These are phyloP conservation scores for Rhinichthys osculus DNA, from an alignment of 2,797 vertebrate genomes.

Conservation along the genomic window DNA sequence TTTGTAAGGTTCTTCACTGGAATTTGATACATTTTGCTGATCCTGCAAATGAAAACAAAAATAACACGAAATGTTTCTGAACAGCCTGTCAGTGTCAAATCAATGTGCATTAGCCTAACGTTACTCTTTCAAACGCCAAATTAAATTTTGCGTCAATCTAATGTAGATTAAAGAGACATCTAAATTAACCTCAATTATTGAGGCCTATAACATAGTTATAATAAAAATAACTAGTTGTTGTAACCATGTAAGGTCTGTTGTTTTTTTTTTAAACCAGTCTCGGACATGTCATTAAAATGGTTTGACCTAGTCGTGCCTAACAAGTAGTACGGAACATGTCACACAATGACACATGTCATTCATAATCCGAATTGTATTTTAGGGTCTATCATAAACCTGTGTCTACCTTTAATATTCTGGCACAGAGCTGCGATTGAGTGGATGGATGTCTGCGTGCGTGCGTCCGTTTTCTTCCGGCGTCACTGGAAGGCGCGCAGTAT, in stretches of 20 bases:
- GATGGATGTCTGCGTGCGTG: slow-evolving; percentile 54
- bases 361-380: background rate
- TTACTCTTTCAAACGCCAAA: background rate
- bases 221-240: slow-evolving; percentile 8
- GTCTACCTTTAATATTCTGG: slow-evolving; percentile 57
- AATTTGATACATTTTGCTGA: slow-evolving; percentile 87
- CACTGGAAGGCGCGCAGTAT: slow-evolving; percentile 59
- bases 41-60: slow-evolving; percentile 59
- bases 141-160: background rate
- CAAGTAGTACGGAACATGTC: background rate
- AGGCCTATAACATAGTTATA: slow-evolving; percentile 29
- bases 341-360: background rate
- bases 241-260: slow-evolving; percentile 26
- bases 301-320: background rate
- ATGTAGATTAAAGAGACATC: background rate
- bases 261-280: background rate
- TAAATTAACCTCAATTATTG: background rate
- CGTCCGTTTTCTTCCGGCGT: slow-evolving; percentile 65
- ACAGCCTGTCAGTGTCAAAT: background rate
- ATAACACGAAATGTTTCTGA: background rate
- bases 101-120: background rate
- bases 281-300: background rate
- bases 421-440: slow-evolving; percentile 51
- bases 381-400: background rate
- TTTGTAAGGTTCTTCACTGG: slow-evolving; percentile 87